Base-by-base conservation (phyloP, 2,888 invertebrate genomes). In the Heliconius ismenius region DNA sequence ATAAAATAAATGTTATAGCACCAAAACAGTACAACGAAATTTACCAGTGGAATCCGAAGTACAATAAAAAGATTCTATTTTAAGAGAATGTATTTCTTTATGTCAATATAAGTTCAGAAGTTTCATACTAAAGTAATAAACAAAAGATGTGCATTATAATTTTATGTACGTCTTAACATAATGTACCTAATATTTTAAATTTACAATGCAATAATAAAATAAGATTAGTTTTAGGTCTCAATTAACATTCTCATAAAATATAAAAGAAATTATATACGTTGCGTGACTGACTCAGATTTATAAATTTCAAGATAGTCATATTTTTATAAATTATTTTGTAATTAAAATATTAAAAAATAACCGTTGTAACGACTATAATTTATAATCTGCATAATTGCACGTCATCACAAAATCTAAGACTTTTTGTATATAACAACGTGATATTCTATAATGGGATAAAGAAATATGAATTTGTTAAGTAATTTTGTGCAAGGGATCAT, bases 21-120 rank as follows among this genome's bases (percentile, higher is more conserved):
- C 81, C 81, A 79, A 75, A 80, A 76, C 75, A 78, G 80, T 77
- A 81, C 79, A 80, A 77, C 63, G 73, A 49, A 58, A 28, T 77
- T 63, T n/a, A 74, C 32, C 49, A 65, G 54, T 65, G 36, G 9
- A 43, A 67, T 54, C n/a, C 26, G 43, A 64, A 63, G 26, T 24
- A 26, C 24, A 60, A 15, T 60, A 24, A 65, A 24, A 43, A 1
- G n/a, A 73, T 28, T 73, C 4, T 62, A 63, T 43, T 28, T 21
- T 43, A 49, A 21, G 26, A 73, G n/a, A 9, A 28, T 28, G 6
- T 6, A 49, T 49, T 24, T 43, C 10, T 67, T 24, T 7, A 39
- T 18, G 24, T 24, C 24, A 24, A 15, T 49, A 36, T 24, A 65
- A 39, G 13, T 39, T 15, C 15, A 9, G n/a, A n/a, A 36, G 64